Conservation (phyloP, 2,113 vertebrate genomes). For the Pterophyllum scalare region DNA sequence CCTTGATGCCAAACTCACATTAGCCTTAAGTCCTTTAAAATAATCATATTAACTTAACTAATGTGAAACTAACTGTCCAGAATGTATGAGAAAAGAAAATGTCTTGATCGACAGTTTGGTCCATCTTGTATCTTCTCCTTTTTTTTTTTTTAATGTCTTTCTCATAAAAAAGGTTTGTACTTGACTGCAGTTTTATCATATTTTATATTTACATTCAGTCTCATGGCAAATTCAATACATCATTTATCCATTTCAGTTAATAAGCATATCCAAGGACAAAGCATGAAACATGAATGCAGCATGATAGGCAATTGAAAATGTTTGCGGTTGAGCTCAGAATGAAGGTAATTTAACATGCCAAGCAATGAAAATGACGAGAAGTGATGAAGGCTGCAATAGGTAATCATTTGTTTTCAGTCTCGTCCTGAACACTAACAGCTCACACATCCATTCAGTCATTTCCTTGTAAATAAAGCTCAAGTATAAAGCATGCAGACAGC, state of each 20-base stretch:
- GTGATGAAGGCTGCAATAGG: slow-evolving; percentile 23
- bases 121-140: not conserved
- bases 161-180: not conserved
- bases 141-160: not conserved
- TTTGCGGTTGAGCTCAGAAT: slow-evolving; percentile 30
- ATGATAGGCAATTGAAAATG: slow-evolving; percentile 39
- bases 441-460: slow-evolving; percentile 14
- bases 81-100: not conserved
- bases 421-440: slow-evolving; percentile 2
- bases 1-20: not conserved
- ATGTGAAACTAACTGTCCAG: not conserved
- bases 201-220: slow-evolving; percentile 39
- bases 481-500: slow-evolving; percentile 12
- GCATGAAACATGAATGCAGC: slow-evolving; percentile 25
- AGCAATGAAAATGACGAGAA: slow-evolving; percentile 26
- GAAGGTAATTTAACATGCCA: slow-evolving; percentile 38
- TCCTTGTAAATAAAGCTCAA: slow-evolving; percentile 28
- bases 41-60: not conserved
- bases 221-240: slow-evolving; percentile 43
- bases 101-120: not conserved
- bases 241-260: slow-evolving; percentile 43
- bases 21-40: not conserved
- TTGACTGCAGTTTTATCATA: slow-evolving; percentile 48
- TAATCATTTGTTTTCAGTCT: slow-evolving; percentile 27
- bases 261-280: slow-evolving; percentile 42